These are phyloP conservation scores for Hymenopus coronatus DNA, from an alignment of 2,888 invertebrate species.

Conservation along the genomic window DNA sequence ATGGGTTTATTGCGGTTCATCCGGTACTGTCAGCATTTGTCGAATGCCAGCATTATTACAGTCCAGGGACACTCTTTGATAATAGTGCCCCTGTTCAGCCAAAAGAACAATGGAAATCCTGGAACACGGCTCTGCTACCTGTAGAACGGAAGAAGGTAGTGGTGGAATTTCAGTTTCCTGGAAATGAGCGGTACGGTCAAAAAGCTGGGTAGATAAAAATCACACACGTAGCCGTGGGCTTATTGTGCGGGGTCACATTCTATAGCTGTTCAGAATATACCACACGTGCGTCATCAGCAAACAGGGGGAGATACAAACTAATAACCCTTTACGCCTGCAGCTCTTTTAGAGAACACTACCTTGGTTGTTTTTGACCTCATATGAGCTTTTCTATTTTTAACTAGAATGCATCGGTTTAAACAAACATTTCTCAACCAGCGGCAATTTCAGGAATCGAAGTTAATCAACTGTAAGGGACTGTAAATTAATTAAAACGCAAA, in stretches of 20 bases:
- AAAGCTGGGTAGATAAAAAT: not conserved
- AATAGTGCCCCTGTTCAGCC: too few species aligned
- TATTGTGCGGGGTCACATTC: not conserved
- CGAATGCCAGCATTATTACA: too few species aligned
- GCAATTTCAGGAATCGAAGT: too few species aligned
- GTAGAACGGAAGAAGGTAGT: not conserved
- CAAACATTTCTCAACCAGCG: too few species aligned
- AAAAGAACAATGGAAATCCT: not conserved
- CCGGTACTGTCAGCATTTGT: not conserved
- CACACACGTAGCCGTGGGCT: not conserved
- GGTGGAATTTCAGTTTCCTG: not conserved
- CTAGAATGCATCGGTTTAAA: too few species aligned
- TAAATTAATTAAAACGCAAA: too few species aligned
- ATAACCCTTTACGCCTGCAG: not conserved
- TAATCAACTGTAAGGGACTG: too few species aligned
- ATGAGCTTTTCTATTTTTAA: too few species aligned
- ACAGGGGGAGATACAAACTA: not conserved
- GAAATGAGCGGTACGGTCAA: not conserved
- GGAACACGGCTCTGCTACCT: not conserved
- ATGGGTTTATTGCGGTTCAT: not conserved
- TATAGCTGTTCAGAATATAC: not conserved
- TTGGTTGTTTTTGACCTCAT: too few species aligned
- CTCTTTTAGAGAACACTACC: too few species aligned
- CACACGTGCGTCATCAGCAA: not conserved
- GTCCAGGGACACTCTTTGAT: too few species aligned